phyloP scores from a whole-genome alignment of 1,140 invertebrate genomes.

The Dendrolimus kikuchii region DNA sequence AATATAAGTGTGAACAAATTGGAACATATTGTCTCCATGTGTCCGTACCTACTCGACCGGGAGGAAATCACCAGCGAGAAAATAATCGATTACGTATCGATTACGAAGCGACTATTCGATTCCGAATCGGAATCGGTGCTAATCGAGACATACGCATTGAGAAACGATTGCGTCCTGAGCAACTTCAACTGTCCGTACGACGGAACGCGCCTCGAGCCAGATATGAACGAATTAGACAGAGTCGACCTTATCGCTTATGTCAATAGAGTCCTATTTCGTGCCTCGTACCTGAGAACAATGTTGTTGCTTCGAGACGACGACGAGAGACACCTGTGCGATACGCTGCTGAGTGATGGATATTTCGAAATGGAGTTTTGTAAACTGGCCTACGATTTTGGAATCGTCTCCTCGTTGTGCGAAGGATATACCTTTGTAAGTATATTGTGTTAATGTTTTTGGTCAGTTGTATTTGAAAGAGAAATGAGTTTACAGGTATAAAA shows the following conservation, averaged over 20 bases:
- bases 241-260: conserved; percentile 15
- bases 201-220: conserved; percentile 13
- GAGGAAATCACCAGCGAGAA: conserved; percentile 4
- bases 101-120: conserved; percentile 17
- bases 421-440: conserved; percentile 47
- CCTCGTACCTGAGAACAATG: conserved; percentile 22
- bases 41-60: conserved; percentile 16
- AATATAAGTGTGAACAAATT: conserved; percentile 23
- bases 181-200: conserved; percentile 33
- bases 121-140: conserved; percentile 1
- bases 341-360: conserved; percentile 16
- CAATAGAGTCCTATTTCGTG: conserved; percentile 23
- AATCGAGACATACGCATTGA: conserved; percentile 22
- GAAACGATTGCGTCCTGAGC: conserved; percentile 24
- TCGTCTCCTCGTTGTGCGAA: conserved; percentile 25
- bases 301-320: conserved; percentile 14
- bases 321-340: conserved; percentile 14
- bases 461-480: too few relatives aligned
- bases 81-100: conserved; percentile 5
- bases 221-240: conserved; percentile 7
- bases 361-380: conserved; percentile 19
- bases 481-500: not conserved
- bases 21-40: conserved; percentile 29
- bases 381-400: conserved; percentile 26
- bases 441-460: conserved; percentile 1